Percentiles rank a stretch among this genome's conserved stretches.
These are phyloP conservation scores for Borostomias antarcticus DNA, from an alignment of 2,797 vertebrate genomes.

Conservation along the genomic window DNA sequence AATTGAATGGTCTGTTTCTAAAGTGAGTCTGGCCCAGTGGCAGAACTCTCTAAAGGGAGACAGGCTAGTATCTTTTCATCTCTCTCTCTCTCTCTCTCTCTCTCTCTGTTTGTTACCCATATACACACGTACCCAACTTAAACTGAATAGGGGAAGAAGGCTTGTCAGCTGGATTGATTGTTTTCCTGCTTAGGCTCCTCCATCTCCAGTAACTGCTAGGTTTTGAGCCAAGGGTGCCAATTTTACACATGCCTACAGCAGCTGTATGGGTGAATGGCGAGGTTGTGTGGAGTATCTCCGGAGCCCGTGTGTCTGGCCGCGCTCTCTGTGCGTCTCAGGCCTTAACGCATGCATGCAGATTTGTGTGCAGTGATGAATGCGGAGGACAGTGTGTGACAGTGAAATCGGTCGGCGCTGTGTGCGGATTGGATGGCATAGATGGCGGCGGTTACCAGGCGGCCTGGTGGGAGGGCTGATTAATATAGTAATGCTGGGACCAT, in stretches of 20 bases:
- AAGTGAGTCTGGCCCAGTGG: slow-evolving; percentile 58
- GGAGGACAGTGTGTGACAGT: neutral
- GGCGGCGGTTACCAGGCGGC: slow-evolving; percentile 21
- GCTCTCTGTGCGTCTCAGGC: neutral
- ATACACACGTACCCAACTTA: slow-evolving; percentile 26
- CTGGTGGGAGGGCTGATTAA: slow-evolving; percentile 75
- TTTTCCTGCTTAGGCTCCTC: neutral
- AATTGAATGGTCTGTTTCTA: slow-evolving; percentile 67
- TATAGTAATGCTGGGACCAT: slow-evolving; percentile 85
- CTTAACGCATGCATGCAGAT: neutral
- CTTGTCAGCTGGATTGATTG: neutral
- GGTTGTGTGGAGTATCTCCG: neutral
- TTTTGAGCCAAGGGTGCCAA: neutral
- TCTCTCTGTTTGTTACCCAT: slow-evolving; percentile 13
- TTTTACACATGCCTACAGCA: neutral
- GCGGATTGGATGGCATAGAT: slow-evolving; percentile 9
- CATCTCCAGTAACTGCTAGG: neutral
- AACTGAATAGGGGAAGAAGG: neutral
- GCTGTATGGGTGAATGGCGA: neutral
- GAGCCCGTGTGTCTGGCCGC: neutral
- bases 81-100: slow-evolving; percentile 19
- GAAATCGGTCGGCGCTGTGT: neutral
- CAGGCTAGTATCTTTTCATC: slow-evolving; percentile 17
- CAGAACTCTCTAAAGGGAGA: slow-evolving; percentile 28
- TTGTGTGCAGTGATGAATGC: neutral